phyloP scores from a whole-genome alignment of 2,888 invertebrate species.

The Folsomia manolachei region DNA sequence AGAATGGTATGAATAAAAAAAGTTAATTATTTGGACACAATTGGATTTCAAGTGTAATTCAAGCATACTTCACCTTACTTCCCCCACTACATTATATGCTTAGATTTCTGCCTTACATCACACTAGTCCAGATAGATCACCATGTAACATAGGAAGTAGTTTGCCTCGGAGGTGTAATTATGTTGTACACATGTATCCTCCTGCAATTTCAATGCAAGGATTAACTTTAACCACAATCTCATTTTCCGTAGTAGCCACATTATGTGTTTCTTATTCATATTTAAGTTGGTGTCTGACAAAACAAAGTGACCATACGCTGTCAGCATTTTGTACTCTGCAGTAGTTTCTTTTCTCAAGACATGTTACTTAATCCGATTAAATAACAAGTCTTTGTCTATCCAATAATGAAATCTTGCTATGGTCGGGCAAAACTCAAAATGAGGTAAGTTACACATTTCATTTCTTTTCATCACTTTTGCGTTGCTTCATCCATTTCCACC shows the following conservation, averaged over 20 bases:
- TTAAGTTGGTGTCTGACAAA: neutral
- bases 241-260: slow-evolving; percentile 16
- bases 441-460: slow-evolving; percentile 32
- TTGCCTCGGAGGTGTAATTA: slow-evolving; percentile 32
- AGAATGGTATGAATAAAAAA: slow-evolving; percentile 45
- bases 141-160: slow-evolving; percentile 29
- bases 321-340: neutral
- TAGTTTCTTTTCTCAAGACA: neutral
- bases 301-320: neutral
- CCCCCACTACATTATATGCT: neutral
- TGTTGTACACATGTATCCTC: slow-evolving; percentile 12
- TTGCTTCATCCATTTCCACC: neutral
- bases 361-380: neutral
- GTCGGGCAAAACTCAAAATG: slow-evolving; percentile 40
- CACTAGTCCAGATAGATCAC: slow-evolving; percentile 12
- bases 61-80: slow-evolving; percentile 9
- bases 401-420: slow-evolving; percentile 42
- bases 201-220: neutral
- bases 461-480: neutral
- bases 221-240: slow-evolving; percentile 16
- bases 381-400: neutral
- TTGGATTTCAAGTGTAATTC: neutral
- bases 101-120: no score
- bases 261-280: neutral
- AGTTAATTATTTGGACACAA: slow-evolving; percentile 44